Conservation (phyloP, 2,888 invertebrate species). For the Xanthia icteritia region DNA sequence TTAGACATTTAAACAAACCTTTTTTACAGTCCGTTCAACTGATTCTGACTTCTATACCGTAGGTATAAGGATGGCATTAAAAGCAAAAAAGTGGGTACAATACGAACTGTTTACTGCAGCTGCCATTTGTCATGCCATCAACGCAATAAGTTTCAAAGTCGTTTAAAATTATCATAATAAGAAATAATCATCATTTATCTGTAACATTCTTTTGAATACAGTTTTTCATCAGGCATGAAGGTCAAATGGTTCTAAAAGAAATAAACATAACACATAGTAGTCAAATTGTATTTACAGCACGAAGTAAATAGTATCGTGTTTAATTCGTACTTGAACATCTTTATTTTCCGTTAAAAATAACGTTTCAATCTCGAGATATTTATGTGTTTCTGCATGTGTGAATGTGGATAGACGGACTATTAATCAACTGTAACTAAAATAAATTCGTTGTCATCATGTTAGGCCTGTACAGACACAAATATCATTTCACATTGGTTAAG, state of each 20-base stretch:
- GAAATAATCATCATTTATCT: not conserved
- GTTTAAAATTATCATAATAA: not conserved
- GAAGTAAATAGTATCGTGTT: conserved; percentile 61
- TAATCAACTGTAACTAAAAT: conserved; percentile 38
- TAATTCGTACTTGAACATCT: conserved; percentile 58
- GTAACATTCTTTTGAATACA: conserved; percentile 3
- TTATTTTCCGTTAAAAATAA: conserved; percentile 43
- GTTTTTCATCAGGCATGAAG: conserved; percentile 33
- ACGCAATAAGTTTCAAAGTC: not conserved
- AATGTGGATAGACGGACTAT: conserved; percentile 27
- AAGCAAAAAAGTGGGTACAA: too few species aligned
- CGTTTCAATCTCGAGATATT: conserved; percentile 22
- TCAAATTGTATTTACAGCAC: conserved; percentile 48
- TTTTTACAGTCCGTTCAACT: too few species aligned
- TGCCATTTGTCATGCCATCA: too few species aligned
- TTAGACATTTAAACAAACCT: too few species aligned
- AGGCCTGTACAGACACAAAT: conserved; percentile 33
- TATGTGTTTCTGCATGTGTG: conserved; percentile 11
- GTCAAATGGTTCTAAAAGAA: conserved; percentile 35
- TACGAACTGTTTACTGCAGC: too few species aligned
- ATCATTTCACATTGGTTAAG: conserved; percentile 47
- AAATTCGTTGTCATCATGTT: conserved; percentile 39
- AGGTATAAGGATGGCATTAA: too few species aligned
- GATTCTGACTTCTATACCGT: too few species aligned
- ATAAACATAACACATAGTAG: conserved; percentile 40